Conservation (phyloP, 1,140 invertebrate genomes). For the Ruditapes philippinarum region DNA sequence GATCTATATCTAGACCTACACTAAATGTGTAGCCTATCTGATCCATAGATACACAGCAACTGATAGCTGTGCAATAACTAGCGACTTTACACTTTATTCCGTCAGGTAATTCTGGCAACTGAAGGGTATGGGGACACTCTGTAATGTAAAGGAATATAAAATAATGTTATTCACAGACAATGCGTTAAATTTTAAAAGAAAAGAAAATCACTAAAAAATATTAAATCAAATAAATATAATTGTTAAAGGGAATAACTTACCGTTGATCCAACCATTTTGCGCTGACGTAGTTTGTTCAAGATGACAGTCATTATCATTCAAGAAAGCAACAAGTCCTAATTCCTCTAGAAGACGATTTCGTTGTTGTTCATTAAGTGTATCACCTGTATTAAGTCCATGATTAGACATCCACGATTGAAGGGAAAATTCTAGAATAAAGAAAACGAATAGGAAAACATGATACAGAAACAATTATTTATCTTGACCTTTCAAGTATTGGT, state of each 20-base stretch:
- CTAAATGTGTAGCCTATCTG: background rate
- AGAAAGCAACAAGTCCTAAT: background rate
- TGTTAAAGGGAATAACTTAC: background rate
- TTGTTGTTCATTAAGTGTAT: background rate
- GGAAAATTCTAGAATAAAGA: constrained; percentile 24
- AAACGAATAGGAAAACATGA: too few species aligned
- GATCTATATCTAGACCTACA: constrained; percentile 28
- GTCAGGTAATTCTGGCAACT: background rate
- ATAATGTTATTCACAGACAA: too few species aligned
- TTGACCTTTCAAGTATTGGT: too few species aligned
- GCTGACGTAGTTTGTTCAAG: background rate
- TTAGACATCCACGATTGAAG: background rate
- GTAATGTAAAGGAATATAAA: background rate
- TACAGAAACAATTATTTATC: too few species aligned
- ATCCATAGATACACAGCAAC: background rate
- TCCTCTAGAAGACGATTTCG: background rate
- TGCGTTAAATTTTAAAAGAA: too few species aligned
- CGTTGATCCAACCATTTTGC: constrained; percentile 1
- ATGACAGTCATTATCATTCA: background rate
- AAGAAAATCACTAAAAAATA: too few species aligned
- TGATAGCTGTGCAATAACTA: background rate
- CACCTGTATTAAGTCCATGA: background rate
- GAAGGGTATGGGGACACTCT: background rate
- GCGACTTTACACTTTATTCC: background rate
- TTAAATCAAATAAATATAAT: too few species aligned